A percentile compares a stretch with the other conserved stretches of the same genome.
Conservation (phyloP, 1,140 invertebrate species). For the Sinonovacula constricta region DNA sequence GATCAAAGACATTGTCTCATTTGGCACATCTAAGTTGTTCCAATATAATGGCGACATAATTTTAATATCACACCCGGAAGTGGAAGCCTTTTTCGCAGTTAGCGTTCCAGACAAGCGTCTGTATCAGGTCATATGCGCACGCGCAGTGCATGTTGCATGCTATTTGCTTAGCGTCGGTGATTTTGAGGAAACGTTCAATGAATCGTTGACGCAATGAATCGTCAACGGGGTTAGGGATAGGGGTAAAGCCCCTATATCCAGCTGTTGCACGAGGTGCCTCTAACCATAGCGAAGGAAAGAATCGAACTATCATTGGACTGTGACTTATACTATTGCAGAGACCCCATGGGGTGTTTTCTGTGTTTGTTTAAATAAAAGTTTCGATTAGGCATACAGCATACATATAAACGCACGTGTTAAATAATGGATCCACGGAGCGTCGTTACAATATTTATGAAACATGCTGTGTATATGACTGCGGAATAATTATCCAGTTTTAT, state of each 20-base stretch:
- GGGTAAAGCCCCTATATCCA: constrained; percentile 12
- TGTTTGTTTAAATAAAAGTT: no score
- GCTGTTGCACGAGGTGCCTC: constrained; percentile 12
- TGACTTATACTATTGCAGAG: no score
- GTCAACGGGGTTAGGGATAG: constrained; percentile 3
- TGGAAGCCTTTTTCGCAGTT: constrained; percentile 7
- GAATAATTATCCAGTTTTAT: no score
- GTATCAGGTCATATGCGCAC: constrained; percentile 31
- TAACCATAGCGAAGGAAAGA: constrained; percentile 5
- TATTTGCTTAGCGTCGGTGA: constrained; percentile 7
- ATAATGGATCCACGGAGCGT: no score
- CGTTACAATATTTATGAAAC: no score
- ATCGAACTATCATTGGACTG: no score
- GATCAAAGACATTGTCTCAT: constrained; percentile 16
- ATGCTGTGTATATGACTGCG: no score
- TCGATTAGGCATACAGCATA: no score
- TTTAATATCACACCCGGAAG: neutral
- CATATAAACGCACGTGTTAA: no score
- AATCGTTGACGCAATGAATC: constrained; percentile 15
- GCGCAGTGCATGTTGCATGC: constrained; percentile 32
- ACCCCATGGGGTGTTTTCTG: no score
- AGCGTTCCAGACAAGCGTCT: constrained; percentile 32
- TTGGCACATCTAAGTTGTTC: constrained; percentile 18
- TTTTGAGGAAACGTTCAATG: constrained; percentile 8
- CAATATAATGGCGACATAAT: constrained; percentile 21